Evolutionary conservation across 2,888 invertebrate species (phyloP).

Genomic region (Cataglyphis cursor): DNA sequence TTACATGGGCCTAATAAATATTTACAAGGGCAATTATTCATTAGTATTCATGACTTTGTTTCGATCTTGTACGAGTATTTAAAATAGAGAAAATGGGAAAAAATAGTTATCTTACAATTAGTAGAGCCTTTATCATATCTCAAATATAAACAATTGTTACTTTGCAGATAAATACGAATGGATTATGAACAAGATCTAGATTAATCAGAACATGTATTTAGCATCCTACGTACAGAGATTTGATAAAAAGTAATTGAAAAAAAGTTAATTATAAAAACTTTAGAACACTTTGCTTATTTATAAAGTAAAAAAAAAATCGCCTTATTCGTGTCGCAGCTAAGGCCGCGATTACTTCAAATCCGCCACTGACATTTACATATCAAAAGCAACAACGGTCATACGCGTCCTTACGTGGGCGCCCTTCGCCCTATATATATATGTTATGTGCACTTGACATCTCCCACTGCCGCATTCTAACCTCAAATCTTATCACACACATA

Average conservation of each 20-base stretch:
- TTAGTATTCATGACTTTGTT: neutral
- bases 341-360: neutral
- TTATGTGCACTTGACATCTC: neutral
- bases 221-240: neutral
- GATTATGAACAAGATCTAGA: neutral
- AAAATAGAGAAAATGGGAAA: neutral
- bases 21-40: neutral
- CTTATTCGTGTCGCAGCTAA: neutral
- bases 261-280: neutral
- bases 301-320: neutral
- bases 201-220: neutral
- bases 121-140: neutral
- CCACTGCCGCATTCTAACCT: constrained; percentile 45
- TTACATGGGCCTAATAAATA: constrained; percentile 15
- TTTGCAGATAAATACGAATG: neutral
- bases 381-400: too few relatives aligned
- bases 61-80: neutral
- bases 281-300: neutral
- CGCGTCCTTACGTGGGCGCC: neutral
- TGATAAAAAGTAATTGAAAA: neutral
- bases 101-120: neutral
- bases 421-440: constrained; percentile 2
- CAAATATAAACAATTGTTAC: neutral
- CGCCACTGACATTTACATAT: neutral
- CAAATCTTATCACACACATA: constrained; percentile 19